Percentiles rank a stretch among this genome's conserved stretches.
Conservation (phyloP, 2,797 vertebrate species). For the Gymnothorax reevesii region DNA sequence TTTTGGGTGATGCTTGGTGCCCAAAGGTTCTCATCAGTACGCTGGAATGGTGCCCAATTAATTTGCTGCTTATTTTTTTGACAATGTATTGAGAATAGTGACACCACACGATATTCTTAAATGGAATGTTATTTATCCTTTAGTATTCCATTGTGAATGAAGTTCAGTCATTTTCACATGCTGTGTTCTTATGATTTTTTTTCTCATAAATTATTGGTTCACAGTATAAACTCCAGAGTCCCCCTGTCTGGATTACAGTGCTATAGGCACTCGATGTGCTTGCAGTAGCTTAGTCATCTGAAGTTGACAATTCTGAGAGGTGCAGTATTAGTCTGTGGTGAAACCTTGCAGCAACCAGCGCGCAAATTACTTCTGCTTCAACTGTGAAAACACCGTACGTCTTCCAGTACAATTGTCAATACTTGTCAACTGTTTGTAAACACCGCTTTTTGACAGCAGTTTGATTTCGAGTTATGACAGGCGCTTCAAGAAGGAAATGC, state of each 20-base stretch:
- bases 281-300: not conserved
- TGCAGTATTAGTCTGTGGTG: not conserved
- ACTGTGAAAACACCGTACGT: not conserved
- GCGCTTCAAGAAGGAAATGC: not conserved
- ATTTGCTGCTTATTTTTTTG: not conserved
- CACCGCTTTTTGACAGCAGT: not conserved
- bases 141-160: not conserved
- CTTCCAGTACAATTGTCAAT: not conserved
- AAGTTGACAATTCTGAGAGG: not conserved
- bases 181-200: not conserved
- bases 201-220: not conserved
- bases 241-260: not conserved
- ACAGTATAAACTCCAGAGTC: not conserved
- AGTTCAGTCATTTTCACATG: not conserved
- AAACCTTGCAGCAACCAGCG: not conserved
- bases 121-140: not conserved
- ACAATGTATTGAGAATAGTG: not conserved
- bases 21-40: not conserved
- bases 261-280: not conserved
- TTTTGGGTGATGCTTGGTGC: not conserved
- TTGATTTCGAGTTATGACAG: not conserved
- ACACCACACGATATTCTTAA: not conserved
- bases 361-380: not conserved
- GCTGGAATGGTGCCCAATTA: not conserved
- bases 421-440: slow-evolving; percentile 1